These are phyloP conservation scores for Chloroceryle amazona DNA, from an alignment of 2,797 vertebrate species.

Conservation along the genomic window DNA sequence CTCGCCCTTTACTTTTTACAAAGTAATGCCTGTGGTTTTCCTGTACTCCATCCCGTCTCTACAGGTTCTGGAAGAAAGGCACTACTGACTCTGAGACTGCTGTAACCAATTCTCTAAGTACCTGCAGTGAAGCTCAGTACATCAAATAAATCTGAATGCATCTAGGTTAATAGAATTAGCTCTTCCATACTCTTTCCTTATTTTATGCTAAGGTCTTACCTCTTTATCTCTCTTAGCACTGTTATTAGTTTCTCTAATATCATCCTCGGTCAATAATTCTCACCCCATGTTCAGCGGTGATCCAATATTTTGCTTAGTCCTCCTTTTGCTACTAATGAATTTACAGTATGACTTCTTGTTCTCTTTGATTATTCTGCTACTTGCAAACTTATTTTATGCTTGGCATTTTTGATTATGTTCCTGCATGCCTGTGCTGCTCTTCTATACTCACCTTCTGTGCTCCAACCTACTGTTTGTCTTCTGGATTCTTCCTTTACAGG, in stretches of 20 bases:
- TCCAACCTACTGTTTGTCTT: background rate
- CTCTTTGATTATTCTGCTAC: slow-evolving; percentile 18
- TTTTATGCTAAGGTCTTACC: background rate
- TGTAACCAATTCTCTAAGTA: slow-evolving; percentile 4
- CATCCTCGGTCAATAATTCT: slow-evolving; percentile 23
- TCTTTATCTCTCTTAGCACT: background rate
- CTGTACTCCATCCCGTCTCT: background rate
- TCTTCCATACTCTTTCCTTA: background rate
- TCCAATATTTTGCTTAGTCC: slow-evolving; percentile 46
- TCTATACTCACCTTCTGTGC: background rate
- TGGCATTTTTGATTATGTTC: slow-evolving; percentile 2
- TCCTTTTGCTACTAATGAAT: slow-evolving; percentile 43
- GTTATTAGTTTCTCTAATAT: slow-evolving; percentile 38
- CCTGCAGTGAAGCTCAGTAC: slow-evolving; percentile 1
- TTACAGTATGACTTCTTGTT: slow-evolving; percentile 45
- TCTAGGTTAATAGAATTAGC: background rate
- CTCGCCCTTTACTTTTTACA: background rate
- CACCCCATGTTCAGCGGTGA: background rate
- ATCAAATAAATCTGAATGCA: slow-evolving; percentile 18
- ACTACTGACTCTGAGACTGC: background rate
- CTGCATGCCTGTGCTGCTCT: background rate
- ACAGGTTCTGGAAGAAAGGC: background rate
- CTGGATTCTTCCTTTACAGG: background rate
- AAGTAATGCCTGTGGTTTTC: background rate
- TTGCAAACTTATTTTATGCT: slow-evolving; percentile 13